Conservation (phyloP, 2,888 invertebrate species). For the Teinopalpus imperialis region DNA sequence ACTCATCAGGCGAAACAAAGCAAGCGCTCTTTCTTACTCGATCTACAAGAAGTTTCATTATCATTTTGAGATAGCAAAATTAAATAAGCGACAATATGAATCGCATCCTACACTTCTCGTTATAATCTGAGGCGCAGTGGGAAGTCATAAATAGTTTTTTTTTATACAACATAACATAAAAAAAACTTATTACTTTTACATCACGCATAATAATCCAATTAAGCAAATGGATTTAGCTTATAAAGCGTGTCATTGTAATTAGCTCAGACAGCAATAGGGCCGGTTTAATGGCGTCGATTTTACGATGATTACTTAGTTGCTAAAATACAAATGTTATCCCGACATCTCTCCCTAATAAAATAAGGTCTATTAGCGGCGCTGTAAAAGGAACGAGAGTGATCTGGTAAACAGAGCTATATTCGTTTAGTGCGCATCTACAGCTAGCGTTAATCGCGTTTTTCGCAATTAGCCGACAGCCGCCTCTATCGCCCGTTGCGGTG, state of each 20-base stretch:
- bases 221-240: conserved; percentile 30
- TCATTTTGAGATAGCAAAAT: too few relatives aligned
- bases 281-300: conserved; percentile 49
- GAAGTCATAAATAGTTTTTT: too few relatives aligned
- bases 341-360: conserved; percentile 62
- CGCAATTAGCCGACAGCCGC: conserved; percentile 71
- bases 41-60: too few relatives aligned
- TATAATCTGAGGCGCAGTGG: too few relatives aligned
- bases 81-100: too few relatives aligned
- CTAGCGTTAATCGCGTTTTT: conserved; percentile 76
- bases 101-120: too few relatives aligned
- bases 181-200: too few relatives aligned
- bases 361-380: conserved; percentile 67
- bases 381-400: conserved; percentile 62
- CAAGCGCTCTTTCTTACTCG: too few relatives aligned
- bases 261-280: conserved; percentile 32
- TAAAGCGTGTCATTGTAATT: conserved; percentile 29
- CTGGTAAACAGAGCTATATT: conserved; percentile 63
- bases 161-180: too few relatives aligned
- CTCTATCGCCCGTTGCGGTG: conserved; percentile 57
- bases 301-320: conserved; percentile 62
- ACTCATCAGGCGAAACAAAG: too few relatives aligned
- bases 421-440: conserved; percentile 61
- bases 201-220: conserved; percentile 34
- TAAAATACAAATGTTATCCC: conserved; percentile 59